Evolutionary conservation across 2,797 vertebrate genomes (phyloP), one percentile per base, ranked within the genome.

Genomic region (Pelochelys cantorii): DNA sequence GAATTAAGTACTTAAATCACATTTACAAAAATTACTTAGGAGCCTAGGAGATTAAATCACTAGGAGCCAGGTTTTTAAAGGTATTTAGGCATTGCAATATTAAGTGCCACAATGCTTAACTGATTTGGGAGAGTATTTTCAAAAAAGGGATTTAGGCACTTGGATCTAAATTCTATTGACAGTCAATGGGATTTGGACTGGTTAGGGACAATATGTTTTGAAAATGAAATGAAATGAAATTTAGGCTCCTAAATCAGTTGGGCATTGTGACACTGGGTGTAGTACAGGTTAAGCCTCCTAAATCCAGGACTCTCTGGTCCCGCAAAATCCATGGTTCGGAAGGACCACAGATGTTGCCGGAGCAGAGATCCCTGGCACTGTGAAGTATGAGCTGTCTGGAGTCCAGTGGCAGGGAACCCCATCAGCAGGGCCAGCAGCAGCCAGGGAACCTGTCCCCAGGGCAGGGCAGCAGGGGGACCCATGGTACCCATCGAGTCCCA

Each of bases 81-180:
- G 31, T 68, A 20, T 68, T 34, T 68, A 68, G 65, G 4, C 62
- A 68, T 68, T 68, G 62, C 31, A 25, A 4, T 57, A 90, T 7
- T 20, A 29, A 0, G 0, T 11, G 13, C 27, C 27, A 37, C 82
- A 74, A 9, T 5, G 78, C 18, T 34, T 83, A 42, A 8, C 37
- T 5, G 74, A 20, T 0, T 55, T 7, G 89, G 75, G 20, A 52
- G 3, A 29, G 11, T 1, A 2, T 77, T 75, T 37, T 12, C 60
- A 42, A 42, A 84, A 53, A 87, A 11, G 29, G 89, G 55, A 42
- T 37, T 42, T 42, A 74, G 34, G 34, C 68, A 42, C 5, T 74
- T 11, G 25, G 7, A 22, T 27, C 37, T 75, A 75, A 75, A 48
- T 75, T 48, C 13, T 48, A 75, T 42, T 75, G 34, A 48, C 34